Evolutionary conservation across 2,888 invertebrate species (phyloP), one percentile per base, ranked within the genome.

Genomic region (Eristalinus aeneus): DNA sequence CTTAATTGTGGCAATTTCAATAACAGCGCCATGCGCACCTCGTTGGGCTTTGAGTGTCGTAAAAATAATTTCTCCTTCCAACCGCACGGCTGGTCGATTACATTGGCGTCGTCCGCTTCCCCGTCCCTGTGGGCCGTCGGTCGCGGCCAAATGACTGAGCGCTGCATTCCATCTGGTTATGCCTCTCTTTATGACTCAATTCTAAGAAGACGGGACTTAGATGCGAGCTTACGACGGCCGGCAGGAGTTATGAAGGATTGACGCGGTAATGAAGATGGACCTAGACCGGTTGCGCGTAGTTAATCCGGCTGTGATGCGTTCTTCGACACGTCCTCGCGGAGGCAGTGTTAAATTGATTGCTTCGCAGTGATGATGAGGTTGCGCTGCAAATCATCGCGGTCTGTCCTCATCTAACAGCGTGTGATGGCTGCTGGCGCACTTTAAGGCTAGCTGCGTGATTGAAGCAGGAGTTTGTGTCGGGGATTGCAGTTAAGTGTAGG

Each of bases 1-100:
- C 73, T 63, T 86, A 86, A 86, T 77, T 81, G 81, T 31, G 34
- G 73, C 73, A 67, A 74, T 74, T 86, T 74, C 69, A 78, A 86
- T 77, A 72, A 69, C 81, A 79, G 68, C 27, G 46, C 69, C 54
- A 65, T 77, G 73, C 63, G 46, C 71, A 81, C 71, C 65, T 79
- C 61, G 65, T 77, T 77, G 67, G 32, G 12, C 11, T 36, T 69
- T 61, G 12, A 53, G 73, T 77, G 81, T 81, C 72, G 34, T 86
- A 82, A 86, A 86, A 86, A 81, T 82, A 72, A 86, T 81, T 86
- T 65, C 69, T 56, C 22, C 23, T 12, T 27, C 53, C 39, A 53
- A 32, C 56, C 82, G 72, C 20, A 54, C 12, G 56, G 9, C 60
- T 65, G 72, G 27, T 34, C 34, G 11, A 63, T 54, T 61, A 31